Percentiles rank a stretch among this genome's conserved stretches.
phyloP scores from a whole-genome alignment of 1,140 invertebrate genomes.

The Diachasmimorpha longicaudata region DNA sequence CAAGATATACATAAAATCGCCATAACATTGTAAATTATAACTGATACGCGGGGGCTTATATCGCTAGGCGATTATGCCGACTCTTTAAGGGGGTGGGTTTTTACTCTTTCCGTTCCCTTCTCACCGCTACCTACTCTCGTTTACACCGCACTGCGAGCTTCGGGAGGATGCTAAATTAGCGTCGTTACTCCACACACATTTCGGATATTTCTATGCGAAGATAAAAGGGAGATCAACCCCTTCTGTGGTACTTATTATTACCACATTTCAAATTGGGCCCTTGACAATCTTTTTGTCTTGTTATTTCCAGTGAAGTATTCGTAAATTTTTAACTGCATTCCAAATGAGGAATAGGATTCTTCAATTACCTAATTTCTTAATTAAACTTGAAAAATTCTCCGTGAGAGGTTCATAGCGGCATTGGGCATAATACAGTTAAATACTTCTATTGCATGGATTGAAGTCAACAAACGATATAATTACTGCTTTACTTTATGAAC shows the following conservation, averaged over 20 bases:
- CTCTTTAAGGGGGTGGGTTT: conserved; percentile 21
- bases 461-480: no score
- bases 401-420: no score
- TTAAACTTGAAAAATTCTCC: no score
- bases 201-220: not conserved
- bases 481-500: no score
- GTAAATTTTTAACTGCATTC: not conserved
- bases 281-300: not conserved
- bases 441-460: no score
- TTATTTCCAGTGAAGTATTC: not conserved
- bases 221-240: not conserved
- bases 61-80: conserved; percentile 31
- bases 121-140: not conserved
- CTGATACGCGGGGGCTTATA: conserved; percentile 60
- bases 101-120: not conserved
- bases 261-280: not conserved
- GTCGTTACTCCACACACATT: conserved; percentile 5
- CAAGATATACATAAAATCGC: conserved; percentile 65
- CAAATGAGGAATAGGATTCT: not conserved
- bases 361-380: no score
- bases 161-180: conserved; percentile 25
- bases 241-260: not conserved
- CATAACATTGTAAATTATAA: conserved; percentile 66
- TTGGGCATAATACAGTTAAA: no score
- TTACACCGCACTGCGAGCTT: conserved; percentile 3